These are phyloP conservation scores for Xyliphius kryptos DNA, from an alignment of 2,113 vertebrate genomes.

Conservation along the genomic window DNA sequence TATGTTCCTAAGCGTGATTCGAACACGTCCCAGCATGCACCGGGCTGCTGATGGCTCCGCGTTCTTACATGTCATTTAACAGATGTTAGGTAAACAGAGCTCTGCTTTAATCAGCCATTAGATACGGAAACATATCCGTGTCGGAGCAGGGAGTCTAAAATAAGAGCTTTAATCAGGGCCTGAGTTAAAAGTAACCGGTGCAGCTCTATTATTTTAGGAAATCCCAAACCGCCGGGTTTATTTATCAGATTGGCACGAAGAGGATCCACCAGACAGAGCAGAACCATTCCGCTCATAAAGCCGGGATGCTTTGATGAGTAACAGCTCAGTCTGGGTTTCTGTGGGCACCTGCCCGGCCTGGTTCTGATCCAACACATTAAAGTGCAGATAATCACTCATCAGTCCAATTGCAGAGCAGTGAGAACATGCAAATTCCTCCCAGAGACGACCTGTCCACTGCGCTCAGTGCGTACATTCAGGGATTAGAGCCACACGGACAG, in stretches of 20 bases:
- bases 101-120: slow-evolving; percentile 63
- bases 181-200: slow-evolving; percentile 54
- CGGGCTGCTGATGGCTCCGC: slow-evolving; percentile 39
- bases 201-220: slow-evolving; percentile 58
- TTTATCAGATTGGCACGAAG: slow-evolving; percentile 37
- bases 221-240: slow-evolving; percentile 52
- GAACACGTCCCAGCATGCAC: not conserved
- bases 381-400: not conserved
- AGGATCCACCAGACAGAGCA: slow-evolving; percentile 11
- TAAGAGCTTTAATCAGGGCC: slow-evolving; percentile 52
- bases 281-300: slow-evolving; percentile 10
- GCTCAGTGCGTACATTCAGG: too few species aligned
- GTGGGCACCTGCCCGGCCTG: slow-evolving; percentile 12
- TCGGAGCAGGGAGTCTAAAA: slow-evolving; percentile 46
- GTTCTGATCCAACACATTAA: slow-evolving; percentile 8
- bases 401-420: not conserved
- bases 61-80: slow-evolving; percentile 45
- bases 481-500: not conserved
- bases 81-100: slow-evolving; percentile 57
- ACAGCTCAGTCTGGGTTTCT: not conserved
- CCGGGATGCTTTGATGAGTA: slow-evolving; percentile 10
- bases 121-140: slow-evolving; percentile 55
- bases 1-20: not conserved
- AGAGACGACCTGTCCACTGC: too few species aligned
- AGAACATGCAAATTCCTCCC: too few species aligned